Conservation (phyloP, 2,113 vertebrate genomes). For the Ageneiosus marmoratus region DNA sequence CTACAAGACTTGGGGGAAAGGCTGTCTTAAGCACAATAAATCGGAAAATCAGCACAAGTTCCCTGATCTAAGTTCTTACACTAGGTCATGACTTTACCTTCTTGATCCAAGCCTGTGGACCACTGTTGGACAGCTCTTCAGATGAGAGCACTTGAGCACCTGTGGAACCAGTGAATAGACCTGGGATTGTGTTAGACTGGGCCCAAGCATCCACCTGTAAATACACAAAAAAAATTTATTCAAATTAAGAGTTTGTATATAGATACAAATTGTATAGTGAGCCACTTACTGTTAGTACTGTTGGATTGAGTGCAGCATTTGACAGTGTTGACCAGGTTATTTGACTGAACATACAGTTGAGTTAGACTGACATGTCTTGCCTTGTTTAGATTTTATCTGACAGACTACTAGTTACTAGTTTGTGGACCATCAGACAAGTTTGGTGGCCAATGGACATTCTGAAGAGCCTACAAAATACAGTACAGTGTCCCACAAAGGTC, state of each 20-base stretch:
- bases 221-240: background rate
- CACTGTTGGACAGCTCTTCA: slow-evolving; percentile 91
- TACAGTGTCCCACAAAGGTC: background rate
- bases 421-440: too few relatives aligned
- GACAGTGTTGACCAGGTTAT: background rate
- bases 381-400: background rate
- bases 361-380: background rate
- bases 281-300: background rate
- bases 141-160: slow-evolving; percentile 92
- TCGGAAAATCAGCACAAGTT: background rate
- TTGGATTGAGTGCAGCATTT: background rate
- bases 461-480: background rate
- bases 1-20: background rate
- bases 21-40: too few relatives aligned
- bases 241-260: background rate
- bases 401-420: background rate
- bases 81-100: slow-evolving; percentile 78
- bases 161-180: slow-evolving; percentile 95
- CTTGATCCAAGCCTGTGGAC: slow-evolving; percentile 98
- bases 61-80: background rate
- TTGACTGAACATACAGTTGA: background rate
- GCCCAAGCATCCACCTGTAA: slow-evolving; percentile 96
- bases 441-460: background rate
- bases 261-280: background rate
- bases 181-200: slow-evolving; percentile 91